phyloP scores from a whole-genome alignment of 2,888 invertebrate genomes.

The Antheraea yamamai region DNA sequence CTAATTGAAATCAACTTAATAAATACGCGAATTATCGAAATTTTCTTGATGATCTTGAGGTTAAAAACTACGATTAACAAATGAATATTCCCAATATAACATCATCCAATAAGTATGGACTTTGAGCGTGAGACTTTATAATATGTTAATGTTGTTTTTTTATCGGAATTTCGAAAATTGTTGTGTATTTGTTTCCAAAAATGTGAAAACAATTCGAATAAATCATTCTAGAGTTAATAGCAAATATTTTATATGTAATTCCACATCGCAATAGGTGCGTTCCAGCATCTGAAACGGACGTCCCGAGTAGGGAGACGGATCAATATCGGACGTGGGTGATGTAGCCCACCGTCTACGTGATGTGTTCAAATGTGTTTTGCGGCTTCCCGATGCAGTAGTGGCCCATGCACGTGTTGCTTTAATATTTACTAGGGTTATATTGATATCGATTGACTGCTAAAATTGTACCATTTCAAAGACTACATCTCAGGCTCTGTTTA shows the following conservation, averaged over 20 bases:
- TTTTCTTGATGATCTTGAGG: too few species aligned
- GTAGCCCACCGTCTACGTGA: constrained; percentile 20
- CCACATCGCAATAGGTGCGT: background rate
- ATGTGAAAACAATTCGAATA: too few species aligned
- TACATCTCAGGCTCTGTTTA: background rate
- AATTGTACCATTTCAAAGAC: background rate
- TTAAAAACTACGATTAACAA: too few species aligned
- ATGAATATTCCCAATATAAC: too few species aligned
- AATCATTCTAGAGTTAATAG: too few species aligned
- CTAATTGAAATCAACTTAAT: too few species aligned
- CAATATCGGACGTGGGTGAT: constrained; percentile 29
- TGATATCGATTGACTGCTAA: background rate
- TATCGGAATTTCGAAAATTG: too few species aligned
- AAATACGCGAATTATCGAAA: too few species aligned
- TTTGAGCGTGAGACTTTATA: too few species aligned
- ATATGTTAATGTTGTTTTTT: too few species aligned
- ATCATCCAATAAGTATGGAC: too few species aligned
- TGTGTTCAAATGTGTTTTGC: constrained; percentile 10
- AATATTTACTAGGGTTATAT: background rate
- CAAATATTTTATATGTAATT: background rate
- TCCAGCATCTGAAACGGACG: background rate
- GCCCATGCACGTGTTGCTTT: background rate
- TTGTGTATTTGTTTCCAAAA: too few species aligned
- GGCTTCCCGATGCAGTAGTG: constrained; percentile 19
- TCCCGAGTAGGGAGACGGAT: constrained; percentile 19